A percentile compares a stretch with the other conserved stretches of the same genome.
phyloP scores from a whole-genome alignment of 2,797 vertebrate genomes.

The Poecilia gillii region DNA sequence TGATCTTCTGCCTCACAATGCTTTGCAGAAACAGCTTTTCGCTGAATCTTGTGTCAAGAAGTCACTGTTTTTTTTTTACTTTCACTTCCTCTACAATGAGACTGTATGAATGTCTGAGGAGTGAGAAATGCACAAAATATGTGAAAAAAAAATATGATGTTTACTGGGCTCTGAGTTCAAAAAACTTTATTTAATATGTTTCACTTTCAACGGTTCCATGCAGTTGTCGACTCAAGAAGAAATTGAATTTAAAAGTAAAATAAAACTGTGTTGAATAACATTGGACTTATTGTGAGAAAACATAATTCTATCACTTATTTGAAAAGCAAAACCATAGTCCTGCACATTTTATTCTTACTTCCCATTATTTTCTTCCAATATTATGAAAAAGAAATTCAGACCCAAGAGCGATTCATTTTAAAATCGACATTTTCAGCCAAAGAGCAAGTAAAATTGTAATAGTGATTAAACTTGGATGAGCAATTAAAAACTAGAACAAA shows the following conservation, averaged over 20 bases:
- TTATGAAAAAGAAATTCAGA: neutral
- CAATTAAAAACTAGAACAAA: conserved; percentile 14
- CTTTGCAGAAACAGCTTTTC: neutral
- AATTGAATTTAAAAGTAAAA: neutral
- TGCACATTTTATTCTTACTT: neutral
- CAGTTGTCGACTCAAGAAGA: neutral
- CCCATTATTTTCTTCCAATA: neutral
- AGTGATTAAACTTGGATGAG: neutral
- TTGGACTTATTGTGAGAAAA: neutral
- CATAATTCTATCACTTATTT: neutral
- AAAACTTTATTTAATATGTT: neutral
- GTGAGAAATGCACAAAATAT: neutral
- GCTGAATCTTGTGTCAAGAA: neutral
- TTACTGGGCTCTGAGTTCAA: neutral
- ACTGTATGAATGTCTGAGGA: neutral
- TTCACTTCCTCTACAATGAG: neutral
- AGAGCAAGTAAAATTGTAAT: conserved; percentile 8
- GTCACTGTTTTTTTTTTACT: neutral
- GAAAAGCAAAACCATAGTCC: neutral
- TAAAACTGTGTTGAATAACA: neutral
- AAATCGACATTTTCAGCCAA: conserved; percentile 24
- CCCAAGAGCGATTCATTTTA: neutral
- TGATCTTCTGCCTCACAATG: neutral
- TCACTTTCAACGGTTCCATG: neutral
- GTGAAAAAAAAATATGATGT: neutral